Evolutionary conservation across 2,888 invertebrate genomes (phyloP).

Genomic region (Gandaritis pyraliata): DNA sequence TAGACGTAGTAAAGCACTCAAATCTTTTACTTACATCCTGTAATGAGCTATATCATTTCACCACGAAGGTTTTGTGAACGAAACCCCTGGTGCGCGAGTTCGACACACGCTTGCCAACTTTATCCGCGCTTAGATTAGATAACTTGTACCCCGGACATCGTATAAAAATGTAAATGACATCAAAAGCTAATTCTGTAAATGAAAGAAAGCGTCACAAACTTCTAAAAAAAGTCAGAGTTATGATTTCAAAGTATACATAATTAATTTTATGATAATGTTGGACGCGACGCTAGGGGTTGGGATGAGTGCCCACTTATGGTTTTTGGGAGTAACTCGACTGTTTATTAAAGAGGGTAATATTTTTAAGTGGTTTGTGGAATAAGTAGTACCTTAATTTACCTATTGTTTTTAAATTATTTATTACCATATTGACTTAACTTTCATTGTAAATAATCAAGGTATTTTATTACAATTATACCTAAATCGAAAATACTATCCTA

Average conservation of each 20-base stretch:
- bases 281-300: constrained; percentile 51
- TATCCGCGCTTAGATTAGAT: constrained; percentile 31
- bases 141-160: constrained; percentile 37
- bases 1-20: no score
- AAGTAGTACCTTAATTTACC: no score
- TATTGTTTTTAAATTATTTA: no score
- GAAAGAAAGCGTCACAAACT: constrained; percentile 41
- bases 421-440: no score
- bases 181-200: constrained; percentile 38
- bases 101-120: not conserved
- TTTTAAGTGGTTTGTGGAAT: constrained; percentile 33
- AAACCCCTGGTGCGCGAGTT: not conserved
- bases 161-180: constrained; percentile 42
- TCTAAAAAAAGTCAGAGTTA: constrained; percentile 52
- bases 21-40: no score
- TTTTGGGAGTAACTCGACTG: constrained; percentile 38
- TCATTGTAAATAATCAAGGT: no score
- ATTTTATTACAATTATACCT: no score
- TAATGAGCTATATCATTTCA: no score
- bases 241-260: constrained; percentile 62
- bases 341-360: constrained; percentile 39
- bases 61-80: no score
- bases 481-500: no score
- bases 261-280: constrained; percentile 65
- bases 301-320: constrained; percentile 56